phyloP scores from a whole-genome alignment of 2,113 vertebrate genomes.

The Aleadryas rufinucha region DNA sequence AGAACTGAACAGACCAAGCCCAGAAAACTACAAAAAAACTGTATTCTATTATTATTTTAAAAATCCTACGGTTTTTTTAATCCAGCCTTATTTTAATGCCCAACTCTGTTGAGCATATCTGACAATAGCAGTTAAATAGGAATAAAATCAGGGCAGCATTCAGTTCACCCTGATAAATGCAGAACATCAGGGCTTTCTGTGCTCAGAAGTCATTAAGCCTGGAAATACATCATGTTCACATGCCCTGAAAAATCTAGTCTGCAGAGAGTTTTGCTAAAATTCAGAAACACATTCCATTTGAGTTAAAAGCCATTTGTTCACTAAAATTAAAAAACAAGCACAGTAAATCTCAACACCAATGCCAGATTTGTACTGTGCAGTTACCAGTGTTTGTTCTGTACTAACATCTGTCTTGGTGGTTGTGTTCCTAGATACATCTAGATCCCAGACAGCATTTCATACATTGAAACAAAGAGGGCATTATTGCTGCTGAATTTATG shows the following conservation, averaged over 20 bases:
- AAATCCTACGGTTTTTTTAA: neutral
- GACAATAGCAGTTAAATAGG: neutral
- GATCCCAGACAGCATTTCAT: neutral
- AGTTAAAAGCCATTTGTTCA: neutral
- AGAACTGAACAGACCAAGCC: neutral
- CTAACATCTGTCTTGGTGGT: neutral
- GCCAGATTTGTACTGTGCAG: neutral
- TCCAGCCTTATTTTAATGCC: neutral
- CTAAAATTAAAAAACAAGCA: neutral
- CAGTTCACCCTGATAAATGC: neutral
- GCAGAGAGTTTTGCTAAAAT: neutral
- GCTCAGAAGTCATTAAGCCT: neutral
- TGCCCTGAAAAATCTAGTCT: neutral
- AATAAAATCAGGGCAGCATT: neutral
- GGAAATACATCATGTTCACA: neutral
- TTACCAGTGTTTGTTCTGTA: neutral
- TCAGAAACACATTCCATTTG: neutral
- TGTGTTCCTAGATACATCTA: neutral
- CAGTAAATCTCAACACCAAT: neutral
- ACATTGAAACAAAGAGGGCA: neutral
- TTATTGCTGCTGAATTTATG: neutral
- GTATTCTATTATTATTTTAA: neutral
- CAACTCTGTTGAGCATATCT: neutral
- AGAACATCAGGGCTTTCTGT: neutral
- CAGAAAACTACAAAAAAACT: neutral